phyloP scores from a whole-genome alignment of 2,888 invertebrate genomes.

The Vandiemenella viatica region DNA sequence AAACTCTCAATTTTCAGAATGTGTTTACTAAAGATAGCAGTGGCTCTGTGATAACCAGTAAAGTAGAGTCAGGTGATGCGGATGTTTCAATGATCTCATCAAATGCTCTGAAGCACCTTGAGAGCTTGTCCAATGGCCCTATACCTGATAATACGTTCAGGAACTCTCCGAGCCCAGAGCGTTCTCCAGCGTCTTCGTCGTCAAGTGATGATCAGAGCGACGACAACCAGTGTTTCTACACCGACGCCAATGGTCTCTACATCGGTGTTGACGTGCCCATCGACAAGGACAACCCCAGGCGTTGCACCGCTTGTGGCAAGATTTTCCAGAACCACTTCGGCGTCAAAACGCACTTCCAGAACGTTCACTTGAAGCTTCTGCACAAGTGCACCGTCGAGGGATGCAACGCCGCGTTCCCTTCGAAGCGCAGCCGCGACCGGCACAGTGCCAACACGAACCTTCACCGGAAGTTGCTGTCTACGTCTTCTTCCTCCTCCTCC shows the following conservation, averaged over 20 bases:
- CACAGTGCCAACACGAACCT: slow-evolving; percentile 84
- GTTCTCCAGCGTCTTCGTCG: slow-evolving; percentile 39
- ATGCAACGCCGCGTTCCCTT: slow-evolving; percentile 87
- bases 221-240: slow-evolving; percentile 49
- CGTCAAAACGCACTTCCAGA: slow-evolving; percentile 89
- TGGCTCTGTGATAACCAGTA: too few relatives aligned
- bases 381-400: slow-evolving; percentile 90
- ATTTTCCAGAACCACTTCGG: slow-evolving; percentile 86
- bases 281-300: slow-evolving; percentile 79
- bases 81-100: slow-evolving; percentile 45
- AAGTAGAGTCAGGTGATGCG: too few relatives aligned
- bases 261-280: slow-evolving; percentile 70
- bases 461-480: slow-evolving; percentile 75
- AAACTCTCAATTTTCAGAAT: too few relatives aligned
- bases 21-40: too few relatives aligned
- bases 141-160: slow-evolving; percentile 39
- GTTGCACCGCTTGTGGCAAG: slow-evolving; percentile 85
- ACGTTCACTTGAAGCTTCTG: slow-evolving; percentile 87
- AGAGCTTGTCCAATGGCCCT: slow-evolving; percentile 64
- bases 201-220: slow-evolving; percentile 37
- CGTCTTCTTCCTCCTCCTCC: slow-evolving; percentile 39
- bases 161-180: slow-evolving; percentile 42
- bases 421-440: slow-evolving; percentile 79
- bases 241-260: slow-evolving; percentile 53
- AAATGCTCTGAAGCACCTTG: slow-evolving; percentile 60